These are phyloP conservation scores for Apotomis betuletana DNA, from an alignment of 2,888 invertebrate species.

Conservation along the genomic window DNA sequence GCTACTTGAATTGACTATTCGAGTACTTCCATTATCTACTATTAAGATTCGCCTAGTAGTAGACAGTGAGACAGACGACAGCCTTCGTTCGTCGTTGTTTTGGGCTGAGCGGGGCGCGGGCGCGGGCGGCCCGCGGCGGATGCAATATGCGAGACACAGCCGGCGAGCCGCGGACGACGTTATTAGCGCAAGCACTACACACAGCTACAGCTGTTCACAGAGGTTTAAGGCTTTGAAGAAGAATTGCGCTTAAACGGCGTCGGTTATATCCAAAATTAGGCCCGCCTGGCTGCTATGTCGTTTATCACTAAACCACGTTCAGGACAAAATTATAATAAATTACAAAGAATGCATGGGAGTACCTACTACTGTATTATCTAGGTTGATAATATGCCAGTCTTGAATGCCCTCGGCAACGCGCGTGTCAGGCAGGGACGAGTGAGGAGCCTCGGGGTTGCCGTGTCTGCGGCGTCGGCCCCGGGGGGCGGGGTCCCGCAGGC, in stretches of 20 bases:
- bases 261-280: too few relatives aligned
- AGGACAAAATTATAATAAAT: too few relatives aligned
- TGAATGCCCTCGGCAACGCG: neutral
- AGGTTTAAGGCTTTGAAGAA: neutral
- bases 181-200: neutral
- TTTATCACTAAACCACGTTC: too few relatives aligned
- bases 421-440: neutral
- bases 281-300: too few relatives aligned
- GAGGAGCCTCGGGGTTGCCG: neutral
- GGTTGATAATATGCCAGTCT: too few relatives aligned
- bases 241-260: neutral
- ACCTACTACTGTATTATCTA: neutral
- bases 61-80: neutral
- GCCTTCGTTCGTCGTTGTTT: conserved; percentile 1
- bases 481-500: neutral
- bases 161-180: neutral
- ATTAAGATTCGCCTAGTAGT: neutral
- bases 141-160: conserved; percentile 30
- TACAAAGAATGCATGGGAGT: too few relatives aligned
- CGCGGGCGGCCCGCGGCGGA: conserved; percentile 16
- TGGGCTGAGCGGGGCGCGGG: neutral
- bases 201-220: too few relatives aligned
- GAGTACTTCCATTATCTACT: neutral
- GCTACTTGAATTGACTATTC: too few relatives aligned
- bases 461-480: neutral